Percentiles rank a stretch among this genome's conserved stretches.
Conservation (phyloP, 1,140 invertebrate species). For the Temnothorax curvispinosus region DNA sequence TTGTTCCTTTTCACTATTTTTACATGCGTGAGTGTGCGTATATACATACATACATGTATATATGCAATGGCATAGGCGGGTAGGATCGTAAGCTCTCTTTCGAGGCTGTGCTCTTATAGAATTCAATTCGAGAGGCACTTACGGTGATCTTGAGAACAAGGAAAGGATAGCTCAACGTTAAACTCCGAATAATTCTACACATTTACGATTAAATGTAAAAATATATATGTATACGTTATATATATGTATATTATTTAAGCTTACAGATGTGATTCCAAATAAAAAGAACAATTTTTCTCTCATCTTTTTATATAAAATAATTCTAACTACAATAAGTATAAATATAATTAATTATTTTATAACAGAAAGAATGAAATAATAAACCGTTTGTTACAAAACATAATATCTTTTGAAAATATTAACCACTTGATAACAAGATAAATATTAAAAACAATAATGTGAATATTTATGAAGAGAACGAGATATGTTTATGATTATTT, state of each 20-base stretch:
- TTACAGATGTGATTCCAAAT: neutral
- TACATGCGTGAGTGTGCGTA: slow-evolving; percentile 33
- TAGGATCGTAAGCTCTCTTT: slow-evolving; percentile 51
- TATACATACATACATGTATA: neutral
- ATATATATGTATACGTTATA: neutral
- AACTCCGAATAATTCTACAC: slow-evolving; percentile 26
- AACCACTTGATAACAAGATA: neutral
- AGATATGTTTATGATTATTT: slow-evolving; percentile 44
- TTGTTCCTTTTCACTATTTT: slow-evolving; percentile 67
- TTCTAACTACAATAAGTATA: neutral
- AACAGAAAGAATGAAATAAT: neutral
- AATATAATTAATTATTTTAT: neutral
- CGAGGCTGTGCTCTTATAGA: slow-evolving; percentile 69
- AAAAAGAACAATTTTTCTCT: neutral
- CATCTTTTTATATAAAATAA: too few species aligned
- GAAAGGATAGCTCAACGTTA: slow-evolving; percentile 69
- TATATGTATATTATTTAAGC: neutral
- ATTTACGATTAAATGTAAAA: slow-evolving; percentile 2
- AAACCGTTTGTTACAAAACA: neutral
- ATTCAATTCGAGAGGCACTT: slow-evolving; percentile 76
- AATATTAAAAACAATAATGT: neutral
- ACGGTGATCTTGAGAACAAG: slow-evolving; percentile 80
- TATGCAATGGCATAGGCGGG: neutral
- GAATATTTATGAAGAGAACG: neutral
- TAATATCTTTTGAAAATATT: neutral